Conservation (phyloP, 2,797 vertebrate genomes). For the Vultur gryphus region DNA sequence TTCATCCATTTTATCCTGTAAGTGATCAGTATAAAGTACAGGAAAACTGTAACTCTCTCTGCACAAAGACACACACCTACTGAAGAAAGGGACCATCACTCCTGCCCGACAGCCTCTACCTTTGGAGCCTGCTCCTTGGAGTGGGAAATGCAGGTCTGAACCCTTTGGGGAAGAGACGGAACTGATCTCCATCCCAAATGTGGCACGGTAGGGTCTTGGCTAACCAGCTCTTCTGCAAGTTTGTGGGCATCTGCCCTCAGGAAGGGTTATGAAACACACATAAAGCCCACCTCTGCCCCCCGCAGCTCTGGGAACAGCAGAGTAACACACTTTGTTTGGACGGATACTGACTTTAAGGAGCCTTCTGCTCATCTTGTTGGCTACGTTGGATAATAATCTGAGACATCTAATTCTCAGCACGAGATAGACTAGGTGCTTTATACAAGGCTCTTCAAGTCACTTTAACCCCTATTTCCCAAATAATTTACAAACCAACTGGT, state of each 20-base stretch:
- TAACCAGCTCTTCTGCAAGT: not conserved
- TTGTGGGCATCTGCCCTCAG: not conserved
- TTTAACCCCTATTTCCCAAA: not conserved
- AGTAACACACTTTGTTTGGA: not conserved
- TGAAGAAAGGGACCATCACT: not conserved
- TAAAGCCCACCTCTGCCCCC: not conserved
- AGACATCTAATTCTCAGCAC: not conserved
- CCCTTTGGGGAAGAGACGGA: not conserved
- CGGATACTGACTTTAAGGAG: not conserved
- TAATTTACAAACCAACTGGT: rapidly evolving
- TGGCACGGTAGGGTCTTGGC: rapidly evolving
- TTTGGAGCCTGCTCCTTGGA: not conserved
- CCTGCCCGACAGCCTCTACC: not conserved
- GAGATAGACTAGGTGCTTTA: not conserved
- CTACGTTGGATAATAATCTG: rapidly evolving
- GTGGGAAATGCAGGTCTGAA: not conserved
- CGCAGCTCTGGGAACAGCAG: rapidly evolving
- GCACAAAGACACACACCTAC: not conserved
- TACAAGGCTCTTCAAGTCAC: not conserved
- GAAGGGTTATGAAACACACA: not conserved
- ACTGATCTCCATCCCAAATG: not conserved
- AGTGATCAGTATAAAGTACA: not conserved
- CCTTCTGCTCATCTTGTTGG: not conserved
- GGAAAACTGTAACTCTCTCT: not conserved
- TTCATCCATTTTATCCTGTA: not conserved